Conservation (phyloP, 2,113 vertebrate genomes). For the Gallinago paraguaiae region DNA sequence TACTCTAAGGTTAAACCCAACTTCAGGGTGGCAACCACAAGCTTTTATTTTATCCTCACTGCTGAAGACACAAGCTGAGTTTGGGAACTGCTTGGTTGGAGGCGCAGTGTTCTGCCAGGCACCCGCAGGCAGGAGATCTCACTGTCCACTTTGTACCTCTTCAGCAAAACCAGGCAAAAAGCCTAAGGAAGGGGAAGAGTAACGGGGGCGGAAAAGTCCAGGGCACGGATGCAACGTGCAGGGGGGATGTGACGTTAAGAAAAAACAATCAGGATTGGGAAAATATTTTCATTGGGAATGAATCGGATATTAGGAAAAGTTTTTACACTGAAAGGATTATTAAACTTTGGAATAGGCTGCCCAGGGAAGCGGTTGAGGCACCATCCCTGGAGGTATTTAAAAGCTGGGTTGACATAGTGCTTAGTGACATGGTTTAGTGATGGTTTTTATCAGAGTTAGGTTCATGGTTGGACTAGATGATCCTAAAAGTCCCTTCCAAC, state of each 20-base stretch:
- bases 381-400: too few species aligned
- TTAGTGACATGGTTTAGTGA: too few species aligned
- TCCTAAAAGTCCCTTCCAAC: too few species aligned
- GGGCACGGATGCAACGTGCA: background rate
- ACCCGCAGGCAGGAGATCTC: background rate
- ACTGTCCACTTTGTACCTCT: background rate
- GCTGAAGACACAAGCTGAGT: background rate
- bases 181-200: background rate
- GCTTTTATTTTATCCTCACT: background rate
- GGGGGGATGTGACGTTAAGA: background rate
- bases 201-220: background rate
- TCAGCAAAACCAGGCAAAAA: background rate
- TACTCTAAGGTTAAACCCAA: background rate
- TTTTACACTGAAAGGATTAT: too few species aligned
- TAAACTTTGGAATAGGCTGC: too few species aligned
- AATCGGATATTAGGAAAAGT: too few species aligned
- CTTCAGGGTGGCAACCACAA: background rate
- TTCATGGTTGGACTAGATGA: too few species aligned
- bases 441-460: too few species aligned
- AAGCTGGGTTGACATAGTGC: too few species aligned
- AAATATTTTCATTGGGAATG: accelerated
- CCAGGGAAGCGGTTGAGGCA: too few species aligned
- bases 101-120: background rate
- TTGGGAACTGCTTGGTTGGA: background rate
- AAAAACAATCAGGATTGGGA: background rate